Percentiles rank a stretch among this genome's conserved stretches.
Conservation (phyloP, 2,888 invertebrate genomes). For the Eurytoma californica region DNA sequence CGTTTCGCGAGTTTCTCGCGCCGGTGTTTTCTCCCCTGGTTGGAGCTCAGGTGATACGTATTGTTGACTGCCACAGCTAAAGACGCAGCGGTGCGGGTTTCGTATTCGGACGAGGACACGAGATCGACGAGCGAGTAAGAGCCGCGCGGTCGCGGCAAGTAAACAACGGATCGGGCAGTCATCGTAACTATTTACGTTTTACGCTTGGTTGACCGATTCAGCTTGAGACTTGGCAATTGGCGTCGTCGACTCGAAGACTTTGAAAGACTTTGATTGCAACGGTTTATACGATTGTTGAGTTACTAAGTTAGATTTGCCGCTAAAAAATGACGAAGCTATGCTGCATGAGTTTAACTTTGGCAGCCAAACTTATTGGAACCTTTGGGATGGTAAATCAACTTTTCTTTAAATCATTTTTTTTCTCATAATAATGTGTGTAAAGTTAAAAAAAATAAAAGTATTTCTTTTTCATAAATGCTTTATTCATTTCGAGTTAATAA, state of each 20-base stretch:
- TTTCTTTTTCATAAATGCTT: no score
- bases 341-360: slow-evolving; percentile 67
- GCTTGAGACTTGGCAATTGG: not conserved
- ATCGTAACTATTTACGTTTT: slow-evolving; percentile 34
- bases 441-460: no score
- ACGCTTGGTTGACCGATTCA: not conserved
- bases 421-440: no score
- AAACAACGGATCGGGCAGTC: slow-evolving; percentile 15
- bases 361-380: slow-evolving; percentile 69
- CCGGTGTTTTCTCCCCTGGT: no score
- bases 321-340: slow-evolving; percentile 58
- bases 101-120: no score
- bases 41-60: no score
- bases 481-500: no score
- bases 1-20: no score
- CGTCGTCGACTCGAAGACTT: slow-evolving; percentile 8
- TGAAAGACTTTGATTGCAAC: not conserved
- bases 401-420: not conserved
- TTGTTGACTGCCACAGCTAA: no score
- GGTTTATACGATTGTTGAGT: slow-evolving; percentile 11
- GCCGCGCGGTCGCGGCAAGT: not conserved
- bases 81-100: no score
- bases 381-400: slow-evolving; percentile 69
- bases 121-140: not conserved
- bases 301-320: not conserved